Evolutionary conservation across 2,797 vertebrate species (phyloP), one percentile per base, ranked within the genome.

Genomic region (Melanitta fusca): DNA sequence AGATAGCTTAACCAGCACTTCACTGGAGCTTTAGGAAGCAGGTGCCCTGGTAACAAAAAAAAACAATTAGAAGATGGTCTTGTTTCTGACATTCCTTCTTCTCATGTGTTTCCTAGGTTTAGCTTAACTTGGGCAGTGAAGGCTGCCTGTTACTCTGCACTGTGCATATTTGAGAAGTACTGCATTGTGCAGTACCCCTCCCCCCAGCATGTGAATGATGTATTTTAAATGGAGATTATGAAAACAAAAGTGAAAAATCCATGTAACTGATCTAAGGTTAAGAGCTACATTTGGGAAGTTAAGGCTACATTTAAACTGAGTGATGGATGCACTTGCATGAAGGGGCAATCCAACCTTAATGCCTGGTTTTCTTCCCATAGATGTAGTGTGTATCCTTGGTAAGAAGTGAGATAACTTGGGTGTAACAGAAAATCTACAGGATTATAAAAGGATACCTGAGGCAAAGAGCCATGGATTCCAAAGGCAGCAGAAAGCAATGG

Each of bases 181-280:
- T 85, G 28, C 54, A 47, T 89, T 93, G 58, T 82, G 41, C 6
- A 38, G 49, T 5, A 58, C 10, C 39, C 21, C 38, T 83, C 56
- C 73, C 86, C 41, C 66, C 74, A 73, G 38, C 34, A 28, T 10
- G 11, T 70, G 68, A 81, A 91, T 28, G 21, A 88, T 73, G 49
- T 71, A 41, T 95, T 91, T 89, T 78, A 71, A 80, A 86, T 71
- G 77, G 77, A 74, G 70, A 86, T 86, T 79, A 73, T 28, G 54
- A 81, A 93, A 95, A 83, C 4, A 56, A 71, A 89, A 80, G 79
- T 69, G 77, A 88, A 93, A 95, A 95, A 70, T 79, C 77, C 28
- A 13, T 80, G 62, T 91, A 88, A 86, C 24, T 60, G 66, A 73
- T 93, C 45, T 81, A 36, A 80, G 83, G 54, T 96, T 93, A 95